phyloP scores from a whole-genome alignment of 2,797 vertebrate species.

The Gallirallus australis region DNA sequence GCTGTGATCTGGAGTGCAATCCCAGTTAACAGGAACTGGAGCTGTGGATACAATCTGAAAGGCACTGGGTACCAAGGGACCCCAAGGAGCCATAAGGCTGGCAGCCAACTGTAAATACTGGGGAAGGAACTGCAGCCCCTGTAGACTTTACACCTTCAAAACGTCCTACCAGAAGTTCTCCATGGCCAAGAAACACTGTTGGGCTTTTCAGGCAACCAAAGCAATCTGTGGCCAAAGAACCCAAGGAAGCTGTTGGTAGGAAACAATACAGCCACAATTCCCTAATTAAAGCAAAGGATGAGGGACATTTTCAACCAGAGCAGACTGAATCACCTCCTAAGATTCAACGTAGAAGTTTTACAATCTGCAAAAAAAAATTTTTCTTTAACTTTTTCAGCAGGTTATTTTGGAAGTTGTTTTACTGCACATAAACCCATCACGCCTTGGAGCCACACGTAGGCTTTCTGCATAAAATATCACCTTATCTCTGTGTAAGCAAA shows the following conservation, averaged over 20 bases:
- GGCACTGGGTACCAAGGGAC: neutral
- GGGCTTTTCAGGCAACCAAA: neutral
- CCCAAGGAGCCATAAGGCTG: neutral
- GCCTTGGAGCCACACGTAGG: slow-evolving; percentile 25
- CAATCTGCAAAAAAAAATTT: slow-evolving; percentile 27
- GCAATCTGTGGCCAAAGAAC: neutral
- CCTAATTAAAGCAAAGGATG: neutral
- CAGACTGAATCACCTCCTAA: neutral
- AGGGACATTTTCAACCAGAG: neutral
- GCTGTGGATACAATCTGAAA: neutral
- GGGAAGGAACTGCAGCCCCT: neutral
- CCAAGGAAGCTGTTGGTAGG: neutral
- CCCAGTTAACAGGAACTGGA: neutral
- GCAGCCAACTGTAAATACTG: neutral
- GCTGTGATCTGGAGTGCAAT: neutral
- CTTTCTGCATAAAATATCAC: slow-evolving; percentile 65
- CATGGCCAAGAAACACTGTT: neutral
- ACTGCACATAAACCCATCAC: slow-evolving; percentile 25
- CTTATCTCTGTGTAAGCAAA: slow-evolving; percentile 74
- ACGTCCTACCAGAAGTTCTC: neutral
- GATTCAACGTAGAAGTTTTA: neutral
- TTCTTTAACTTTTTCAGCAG: neutral
- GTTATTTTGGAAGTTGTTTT: slow-evolving; percentile 43
- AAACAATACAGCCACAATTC: neutral
- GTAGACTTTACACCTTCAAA: neutral